Evolutionary conservation across 2,888 invertebrate genomes (phyloP), one percentile per base, ranked within the genome.

Genomic region (Diadromus collaris): DNA sequence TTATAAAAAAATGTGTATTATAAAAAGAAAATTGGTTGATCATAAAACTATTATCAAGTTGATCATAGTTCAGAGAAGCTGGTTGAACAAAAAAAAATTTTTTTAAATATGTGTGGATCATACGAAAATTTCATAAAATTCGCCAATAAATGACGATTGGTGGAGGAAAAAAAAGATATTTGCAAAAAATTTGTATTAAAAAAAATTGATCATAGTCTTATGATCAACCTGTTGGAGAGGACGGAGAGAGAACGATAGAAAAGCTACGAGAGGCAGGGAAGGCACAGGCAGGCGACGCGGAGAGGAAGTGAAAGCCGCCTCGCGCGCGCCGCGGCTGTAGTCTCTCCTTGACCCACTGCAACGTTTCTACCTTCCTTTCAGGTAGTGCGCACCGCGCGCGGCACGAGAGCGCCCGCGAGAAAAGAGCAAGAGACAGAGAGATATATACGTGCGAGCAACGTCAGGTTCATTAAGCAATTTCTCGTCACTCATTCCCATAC

Each of bases 301-400:
- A 89, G 90, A 91, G 91, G 90, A 90, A 90, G 90, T 90, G 90
- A 91, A 91, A 90, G 90, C 90, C 87, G 83, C 85, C 54, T 85
- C 85, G 81, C 83, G 71, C 78, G 60, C 58, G 27, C 46, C 32
- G 56, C 61, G 58, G 29, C 67, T 67, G 67, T 79, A 80, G 83
- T 89, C 89, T 90, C 90, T 90, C 90, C 91, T 90, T 90, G 89
- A 90, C 90, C 90, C 91, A 90, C 90, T 90, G 90, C 89, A 90
- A 89, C 87, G 89, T 89, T 90, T 89, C 90, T 90, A 89, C 89
- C 89, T 90, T 90, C 90, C 89, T 90, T 90, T 89, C 89, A 89
- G 88, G 87, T 86, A 87, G 86, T 85, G 86, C 87, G 86, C 85
- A 85, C 72, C 76, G 73, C 76, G 63, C 69, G 68, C 63, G 63